Conservation (phyloP, 2,888 invertebrate genomes). For the Meliscaeva auricollis region DNA sequence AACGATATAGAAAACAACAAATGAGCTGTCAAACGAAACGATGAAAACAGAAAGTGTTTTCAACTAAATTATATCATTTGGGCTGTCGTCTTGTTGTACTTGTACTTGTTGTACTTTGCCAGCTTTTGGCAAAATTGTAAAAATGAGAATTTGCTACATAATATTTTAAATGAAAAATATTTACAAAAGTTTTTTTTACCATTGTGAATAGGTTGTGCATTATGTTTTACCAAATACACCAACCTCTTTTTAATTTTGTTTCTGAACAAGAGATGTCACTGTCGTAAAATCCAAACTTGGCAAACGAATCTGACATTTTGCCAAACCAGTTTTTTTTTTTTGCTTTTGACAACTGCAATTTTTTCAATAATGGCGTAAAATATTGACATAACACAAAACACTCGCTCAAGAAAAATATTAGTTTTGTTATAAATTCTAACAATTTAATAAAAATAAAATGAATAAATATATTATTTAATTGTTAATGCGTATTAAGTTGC, state of each 20-base stretch:
- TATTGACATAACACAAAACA: conserved; percentile 73
- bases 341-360: conserved; percentile 67
- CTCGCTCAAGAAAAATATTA: conserved; percentile 36
- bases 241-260: background rate
- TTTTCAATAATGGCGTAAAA: conserved; percentile 75
- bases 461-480: conserved; percentile 26
- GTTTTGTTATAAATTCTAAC: conserved; percentile 34
- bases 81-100: too few relatives aligned
- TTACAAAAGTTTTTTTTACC: background rate
- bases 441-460: conserved; percentile 35
- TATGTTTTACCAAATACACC: background rate
- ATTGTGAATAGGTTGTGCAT: background rate
- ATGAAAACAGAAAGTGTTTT: too few relatives aligned
- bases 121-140: too few relatives aligned
- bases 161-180: background rate
- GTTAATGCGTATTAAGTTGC: background rate
- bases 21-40: too few relatives aligned
- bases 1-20: too few relatives aligned
- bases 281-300: conserved; percentile 35
- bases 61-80: too few relatives aligned
- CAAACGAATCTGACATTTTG: conserved; percentile 66
- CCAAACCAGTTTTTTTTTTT: conserved; percentile 41
- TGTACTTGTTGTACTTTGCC: too few relatives aligned
- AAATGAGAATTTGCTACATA: too few relatives aligned
- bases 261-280: background rate